Conservation (phyloP, 2,888 invertebrate genomes). For the Steinernema hermaphroditum region DNA sequence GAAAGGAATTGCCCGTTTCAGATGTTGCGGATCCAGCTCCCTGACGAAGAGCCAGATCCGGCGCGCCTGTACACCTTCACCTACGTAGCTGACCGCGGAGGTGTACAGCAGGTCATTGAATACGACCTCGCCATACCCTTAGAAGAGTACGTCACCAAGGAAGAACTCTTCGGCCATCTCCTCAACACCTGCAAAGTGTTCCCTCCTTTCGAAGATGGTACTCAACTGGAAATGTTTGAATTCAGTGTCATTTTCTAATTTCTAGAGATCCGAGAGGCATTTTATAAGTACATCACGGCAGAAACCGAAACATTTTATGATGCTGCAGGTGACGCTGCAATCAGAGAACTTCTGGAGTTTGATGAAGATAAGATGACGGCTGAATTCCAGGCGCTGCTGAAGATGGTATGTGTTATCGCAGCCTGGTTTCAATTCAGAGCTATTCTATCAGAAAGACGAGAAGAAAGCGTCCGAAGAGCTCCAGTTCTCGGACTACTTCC, state of each 20-base stretch:
- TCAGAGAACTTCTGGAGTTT: not conserved
- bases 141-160: constrained; percentile 14
- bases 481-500: constrained; percentile 45
- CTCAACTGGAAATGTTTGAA: not conserved
- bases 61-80: constrained; percentile 8
- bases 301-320: constrained; percentile 28
- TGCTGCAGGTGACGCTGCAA: constrained; percentile 5
- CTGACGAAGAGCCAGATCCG: not conserved
- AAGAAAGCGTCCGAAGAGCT: not conserved
- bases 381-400: constrained; percentile 4
- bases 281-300: constrained; percentile 32
- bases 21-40: constrained; percentile 11
- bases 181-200: not conserved
- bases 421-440: not conserved
- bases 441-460: not conserved
- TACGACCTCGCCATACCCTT: constrained; percentile 32
- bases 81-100: constrained; percentile 2
- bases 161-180: constrained; percentile 34
- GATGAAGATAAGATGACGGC: not conserved
- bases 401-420: not conserved
- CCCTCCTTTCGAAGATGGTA: constrained; percentile 30
- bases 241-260: not conserved
- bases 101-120: not conserved
- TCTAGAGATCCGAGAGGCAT: constrained; percentile 25
- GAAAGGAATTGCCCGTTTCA: not conserved